Evolutionary conservation across 2,113 vertebrate species (phyloP), one percentile per base, ranked within the genome.

Genomic region (Larimichthys crocea): DNA sequence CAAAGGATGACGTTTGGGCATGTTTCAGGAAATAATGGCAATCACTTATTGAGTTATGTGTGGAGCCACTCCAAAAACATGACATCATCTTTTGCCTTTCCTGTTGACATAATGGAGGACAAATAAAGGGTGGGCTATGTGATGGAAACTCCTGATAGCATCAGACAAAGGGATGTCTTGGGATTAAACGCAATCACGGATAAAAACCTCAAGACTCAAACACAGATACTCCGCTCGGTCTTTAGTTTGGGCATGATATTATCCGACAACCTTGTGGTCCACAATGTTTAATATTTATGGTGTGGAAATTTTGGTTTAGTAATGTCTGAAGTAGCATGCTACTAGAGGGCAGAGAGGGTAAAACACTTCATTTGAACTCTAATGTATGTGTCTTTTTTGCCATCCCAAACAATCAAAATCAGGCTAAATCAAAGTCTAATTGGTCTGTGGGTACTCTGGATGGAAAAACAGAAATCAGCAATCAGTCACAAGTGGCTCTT

Each of bases 21-120:
- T 56, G 77, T 76, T 79, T 83, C 65, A 81, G 87, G 86, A 86
- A 91, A 86, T 79, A 84, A 90, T 55, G 65, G 65, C 76, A 76
- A 63, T 82, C 63, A 60, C 60, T 85, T 83, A 81, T 62, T 50
- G 59, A 80, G 80, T 79, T 77, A 79, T 62, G 66, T 14, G 70
- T 72, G 40, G 71, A 86, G 75, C 76, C 59, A 64, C 53, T 86
- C 77, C 85, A 86, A 85, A 88, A 2, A 42, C 67, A 90, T 91
- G 78, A 92, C 91, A 89, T 93, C 89, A 91, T 86, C 50, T 52
- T 62, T 81, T 74, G 75, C 56, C 65, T 88, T 93, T 89, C 88
- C 86, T 89, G 91, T 87, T 90, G 85, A 92, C 88, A 85, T 87
- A 79, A 80, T 61, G 55, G 15, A 42, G 57, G 65, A 87, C 79